Base-by-base conservation (phyloP, 2,888 invertebrate species). In the Malthinus flaveolus region DNA sequence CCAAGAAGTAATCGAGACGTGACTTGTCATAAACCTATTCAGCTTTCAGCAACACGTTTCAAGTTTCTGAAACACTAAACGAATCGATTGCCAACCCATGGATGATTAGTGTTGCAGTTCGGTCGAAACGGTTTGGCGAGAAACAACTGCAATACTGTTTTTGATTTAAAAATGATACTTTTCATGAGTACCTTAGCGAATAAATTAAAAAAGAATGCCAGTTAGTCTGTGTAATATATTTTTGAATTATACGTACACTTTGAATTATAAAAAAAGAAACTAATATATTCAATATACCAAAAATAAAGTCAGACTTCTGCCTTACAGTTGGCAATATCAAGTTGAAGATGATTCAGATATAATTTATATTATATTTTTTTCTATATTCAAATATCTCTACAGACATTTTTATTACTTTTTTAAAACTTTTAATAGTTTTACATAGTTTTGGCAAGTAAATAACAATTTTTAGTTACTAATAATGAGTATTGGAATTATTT, bases 341-440 rank as follows among this genome's bases (percentile, higher is more conserved):
- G 39, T 42, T 42, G 13, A 42, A 42, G 39, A 42, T 42, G 39
- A 42, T 42, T 42, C 39, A 42, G 13, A 42, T 42, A 42, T 42
- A 42, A 42, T 42, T 42, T 42, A 42, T 42, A 42, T 42, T 42
- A 15, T 42, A 15, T 42, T 23, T 42, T 15, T 42, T 42, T 42
- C 23, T 23, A 15, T 42, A 13, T n/a, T 15, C 12, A 42, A 42
- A 42, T 42, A 42, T 42, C 39, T 42, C 23, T 42, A 42, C 39
- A 42, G 39, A 42, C 39, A 42, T 23, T 42, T 42, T 42, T 42
- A 42, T 42, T 42, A 12, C 39, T 42, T 42, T 42, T 13, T 42
- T 42, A 42, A 42, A 42, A 23, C 23, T 42, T 42, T 42, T 42
- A 42, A 42, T 42, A 42, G 39, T 42, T 42, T 42, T 42, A 42